These are phyloP conservation scores for Aselliscus stoliczkanus DNA, from an alignment of 2,797 vertebrate species.

Conservation along the genomic window DNA sequence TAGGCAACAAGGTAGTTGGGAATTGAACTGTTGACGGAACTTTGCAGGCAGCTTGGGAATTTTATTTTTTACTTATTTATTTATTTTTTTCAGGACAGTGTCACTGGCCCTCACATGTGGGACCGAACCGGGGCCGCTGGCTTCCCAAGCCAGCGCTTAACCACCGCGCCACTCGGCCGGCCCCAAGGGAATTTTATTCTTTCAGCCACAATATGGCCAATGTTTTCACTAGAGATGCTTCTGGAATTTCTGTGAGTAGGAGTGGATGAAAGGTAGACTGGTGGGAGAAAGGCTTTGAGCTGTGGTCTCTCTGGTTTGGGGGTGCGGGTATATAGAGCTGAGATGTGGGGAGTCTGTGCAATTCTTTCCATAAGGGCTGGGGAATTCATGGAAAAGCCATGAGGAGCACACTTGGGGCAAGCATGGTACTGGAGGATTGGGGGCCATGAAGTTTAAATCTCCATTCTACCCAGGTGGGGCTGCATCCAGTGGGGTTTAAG, in stretches of 20 bases:
- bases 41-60: neutral
- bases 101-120: no score
- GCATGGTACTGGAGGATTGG: accelerated
- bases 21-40: no score
- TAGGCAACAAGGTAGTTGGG: neutral
- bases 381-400: neutral
- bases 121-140: no score
- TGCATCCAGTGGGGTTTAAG: neutral
- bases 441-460: neutral
- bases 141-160: no score
- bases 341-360: neutral
- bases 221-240: neutral
- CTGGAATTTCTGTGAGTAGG: neutral
- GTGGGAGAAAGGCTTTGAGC: neutral
- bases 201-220: neutral
- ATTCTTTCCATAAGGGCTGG: neutral
- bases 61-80: neutral
- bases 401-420: no score
- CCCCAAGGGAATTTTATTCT: neutral
- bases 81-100: no score
- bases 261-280: neutral
- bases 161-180: no score
- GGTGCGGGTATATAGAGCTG: neutral
- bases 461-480: neutral
- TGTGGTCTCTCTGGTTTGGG: neutral